These are phyloP conservation scores for Halichoerus grypus DNA, from an alignment of 2,113 vertebrate genomes.

Conservation along the genomic window DNA sequence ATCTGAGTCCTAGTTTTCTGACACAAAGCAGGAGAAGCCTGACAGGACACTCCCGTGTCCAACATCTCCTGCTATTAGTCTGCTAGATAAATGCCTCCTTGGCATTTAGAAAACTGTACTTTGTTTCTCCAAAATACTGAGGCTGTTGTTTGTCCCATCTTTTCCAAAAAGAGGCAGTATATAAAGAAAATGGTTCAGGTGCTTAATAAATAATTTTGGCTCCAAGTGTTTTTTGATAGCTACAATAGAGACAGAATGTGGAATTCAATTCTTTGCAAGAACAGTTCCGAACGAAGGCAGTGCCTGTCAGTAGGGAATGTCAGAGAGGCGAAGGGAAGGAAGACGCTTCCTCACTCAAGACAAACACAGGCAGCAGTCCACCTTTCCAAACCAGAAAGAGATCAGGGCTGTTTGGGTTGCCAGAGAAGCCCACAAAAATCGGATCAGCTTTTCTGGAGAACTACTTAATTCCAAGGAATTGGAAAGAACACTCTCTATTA, in stretches of 20 bases:
- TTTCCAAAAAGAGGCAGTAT: background rate
- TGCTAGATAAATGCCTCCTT: background rate
- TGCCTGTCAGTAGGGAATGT: no score
- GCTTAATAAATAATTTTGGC: constrained; percentile 1
- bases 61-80: background rate
- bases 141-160: background rate
- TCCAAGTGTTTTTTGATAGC: background rate
- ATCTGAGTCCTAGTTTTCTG: background rate
- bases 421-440: background rate
- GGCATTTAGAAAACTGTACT: background rate
- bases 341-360: background rate
- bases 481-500: background rate
- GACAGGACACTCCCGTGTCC: background rate
- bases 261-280: background rate
- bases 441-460: background rate
- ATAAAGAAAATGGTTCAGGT: background rate
- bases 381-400: constrained; percentile 2
- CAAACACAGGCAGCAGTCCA: background rate
- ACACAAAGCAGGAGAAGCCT: background rate
- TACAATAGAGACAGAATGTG: background rate
- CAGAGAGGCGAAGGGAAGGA: background rate
- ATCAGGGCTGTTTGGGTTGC: background rate
- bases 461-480: background rate
- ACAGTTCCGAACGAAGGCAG: background rate
- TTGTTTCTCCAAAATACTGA: background rate